Evolutionary conservation across 2,797 vertebrate genomes (phyloP), one percentile per base, ranked within the genome.

Genomic region (Parauchenoglanis punctatus): DNA sequence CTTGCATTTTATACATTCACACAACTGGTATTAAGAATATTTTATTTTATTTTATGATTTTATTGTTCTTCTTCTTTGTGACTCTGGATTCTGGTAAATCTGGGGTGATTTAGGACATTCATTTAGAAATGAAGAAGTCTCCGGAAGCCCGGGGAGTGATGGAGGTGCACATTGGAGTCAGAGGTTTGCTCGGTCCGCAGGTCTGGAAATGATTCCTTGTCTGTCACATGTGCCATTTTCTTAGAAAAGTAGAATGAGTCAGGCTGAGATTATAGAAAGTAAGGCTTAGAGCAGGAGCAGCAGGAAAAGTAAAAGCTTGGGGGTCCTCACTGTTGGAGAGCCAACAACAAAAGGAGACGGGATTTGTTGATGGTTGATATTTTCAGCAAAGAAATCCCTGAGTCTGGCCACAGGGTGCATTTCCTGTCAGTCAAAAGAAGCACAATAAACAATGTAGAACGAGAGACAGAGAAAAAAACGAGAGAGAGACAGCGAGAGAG

Each of bases 361-460:
- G 31, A 17, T 20, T 84, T 73, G 78, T 58, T 76, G 78, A 88
- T 59, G 44, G 76, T 52, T 88, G 67, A 75, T 88, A 80, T 85
- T 70, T 85, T 88, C 58, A 67, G 77, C 46, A 58, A 35, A 40
- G 58, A 61, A 65, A 8, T 78, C 23, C 40, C 59, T 49, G 40
- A 4, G 23, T 77, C 20, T 88, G 68, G 67, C 83, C 67, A 80
- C 67, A 81, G 76, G 83, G 52, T 83, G 52, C 35, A 76, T 82
- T 35, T 67, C 23, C 49, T 82, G 35, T 58, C 52, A 46, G 59
- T 67, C 49, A 83, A 58, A 83, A 65, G 44, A n/a, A 76, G 78
- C 52, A 59, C 15, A 75, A 72, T 81, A 40, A 65, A 78, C 46
- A 72, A 73, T 73, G 72, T 77, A 63, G 17, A 54, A 7, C 83